phyloP scores from a whole-genome alignment of 2,888 invertebrate genomes.

The Agrotis ipsilon region DNA sequence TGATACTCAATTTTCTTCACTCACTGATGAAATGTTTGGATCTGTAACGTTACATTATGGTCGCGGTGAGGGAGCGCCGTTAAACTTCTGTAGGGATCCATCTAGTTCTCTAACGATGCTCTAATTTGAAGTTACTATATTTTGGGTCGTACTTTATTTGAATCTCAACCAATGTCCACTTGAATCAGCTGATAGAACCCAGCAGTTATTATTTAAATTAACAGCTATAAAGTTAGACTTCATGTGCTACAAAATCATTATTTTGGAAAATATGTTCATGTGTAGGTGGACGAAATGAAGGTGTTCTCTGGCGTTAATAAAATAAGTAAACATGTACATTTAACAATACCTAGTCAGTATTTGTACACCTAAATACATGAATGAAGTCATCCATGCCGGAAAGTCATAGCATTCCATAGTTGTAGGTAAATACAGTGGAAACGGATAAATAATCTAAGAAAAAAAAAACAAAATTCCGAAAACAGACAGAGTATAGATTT shows the following conservation, averaged over 20 bases:
- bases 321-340: not conserved
- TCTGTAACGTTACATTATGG: too few species aligned
- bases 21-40: too few species aligned
- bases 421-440: not conserved
- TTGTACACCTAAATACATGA: not conserved
- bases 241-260: not conserved
- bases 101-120: too few species aligned
- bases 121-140: too few species aligned
- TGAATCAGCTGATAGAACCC: too few species aligned
- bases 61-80: too few species aligned
- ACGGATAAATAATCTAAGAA: not conserved
- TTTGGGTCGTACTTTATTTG: too few species aligned
- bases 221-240: too few species aligned
- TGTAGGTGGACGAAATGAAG: not conserved
- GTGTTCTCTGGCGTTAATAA: conserved; percentile 14
- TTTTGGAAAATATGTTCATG: not conserved
- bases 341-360: not conserved
- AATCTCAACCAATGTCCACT: too few species aligned
- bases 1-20: too few species aligned
- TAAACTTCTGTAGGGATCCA: too few species aligned
- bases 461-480: not conserved
- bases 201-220: too few species aligned
- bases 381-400: conserved; percentile 9
- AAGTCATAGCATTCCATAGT: not conserved
- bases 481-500: not conserved